Base-by-base conservation (phyloP, 2,797 vertebrate species). In the Macroramphosus scolopax region DNA sequence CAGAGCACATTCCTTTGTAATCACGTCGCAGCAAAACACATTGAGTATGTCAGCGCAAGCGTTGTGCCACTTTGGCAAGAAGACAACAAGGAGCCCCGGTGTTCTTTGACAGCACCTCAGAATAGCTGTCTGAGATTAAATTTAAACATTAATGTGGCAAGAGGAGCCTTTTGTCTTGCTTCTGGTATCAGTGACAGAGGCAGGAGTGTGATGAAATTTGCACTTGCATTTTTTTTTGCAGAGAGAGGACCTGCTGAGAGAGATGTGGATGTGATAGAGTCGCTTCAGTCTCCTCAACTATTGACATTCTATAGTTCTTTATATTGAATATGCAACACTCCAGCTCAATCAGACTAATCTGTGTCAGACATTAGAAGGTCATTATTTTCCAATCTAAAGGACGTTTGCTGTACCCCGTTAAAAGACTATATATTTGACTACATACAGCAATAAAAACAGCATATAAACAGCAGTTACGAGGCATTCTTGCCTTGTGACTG, bases 1-100 rank as follows among this genome's bases (percentile, higher is more conserved):
- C 65, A 35, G 51, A 40, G 63, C 82, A 81, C 81, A 83, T 85
- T 80, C 79, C 65, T 77, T 42, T 49, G 16, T 77, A 72, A 84
- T 87, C 80, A 68, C 56, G 30, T 28, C 61, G 71, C 73, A 67
- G 69, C 51, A 48, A 45, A 76, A 68, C 71, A 68, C 61, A 51
- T 33, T 53, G 59, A 58, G 64, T 11, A 51, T 57, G 54, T 68
- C 69, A 50, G 18, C 22, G 55, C 59, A 62, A 63, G 65, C 48
- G 34, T 17, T 52, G 65, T 62, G 51, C 51, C 46, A 46, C 52
- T 68, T 53, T 18, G 43, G 62, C 55, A 51, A 43, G 7, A 24
- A 68, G 54, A 50, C 52, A 46, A 64, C 44, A 54, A 57, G 69
- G 55, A 51, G 31, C 42, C 35, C 32, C 18, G 51, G 49, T 33